Evolutionary conservation across 2,797 vertebrate genomes (phyloP).

Genomic region (Coendou prehensilis): DNA sequence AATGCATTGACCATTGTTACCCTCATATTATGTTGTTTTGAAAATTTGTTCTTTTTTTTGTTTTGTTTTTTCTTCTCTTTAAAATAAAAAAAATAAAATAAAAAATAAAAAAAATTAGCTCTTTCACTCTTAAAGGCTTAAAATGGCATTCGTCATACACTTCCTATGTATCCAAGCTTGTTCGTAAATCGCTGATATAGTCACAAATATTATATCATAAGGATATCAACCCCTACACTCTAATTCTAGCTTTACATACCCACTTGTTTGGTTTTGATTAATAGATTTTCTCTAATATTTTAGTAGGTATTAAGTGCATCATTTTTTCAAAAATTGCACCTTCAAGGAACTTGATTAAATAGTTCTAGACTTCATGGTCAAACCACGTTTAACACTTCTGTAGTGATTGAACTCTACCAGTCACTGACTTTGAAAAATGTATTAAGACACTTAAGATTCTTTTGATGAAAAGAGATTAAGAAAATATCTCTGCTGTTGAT

Average conservation of each 20-base stretch:
- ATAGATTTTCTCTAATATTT: not conserved
- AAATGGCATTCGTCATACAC: not conserved
- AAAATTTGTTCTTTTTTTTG: too few relatives aligned
- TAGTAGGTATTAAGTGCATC: not conserved
- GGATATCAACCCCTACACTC: too few relatives aligned
- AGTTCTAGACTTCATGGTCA: not conserved
- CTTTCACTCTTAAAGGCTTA: not conserved
- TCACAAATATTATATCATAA: not conserved
- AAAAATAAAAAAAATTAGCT: too few relatives aligned
- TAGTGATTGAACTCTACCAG: not conserved
- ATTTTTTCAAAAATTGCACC: not conserved
- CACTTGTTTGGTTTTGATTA: not conserved
- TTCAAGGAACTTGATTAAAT: not conserved
- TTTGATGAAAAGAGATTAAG: slow-evolving; percentile 59
- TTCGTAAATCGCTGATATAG: not conserved
- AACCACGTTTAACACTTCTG: not conserved
- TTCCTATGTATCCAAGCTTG: not conserved
- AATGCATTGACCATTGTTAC: too few relatives aligned
- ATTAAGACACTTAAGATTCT: slow-evolving; percentile 12
- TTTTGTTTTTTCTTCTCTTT: too few relatives aligned
- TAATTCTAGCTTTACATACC: not conserved
- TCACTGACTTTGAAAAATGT: slow-evolving; percentile 16
- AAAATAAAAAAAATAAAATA: too few relatives aligned
- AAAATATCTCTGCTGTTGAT: slow-evolving; percentile 60
- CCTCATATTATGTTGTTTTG: too few relatives aligned